Evolutionary conservation across 2,888 invertebrate species (phyloP).

Genomic region (Gandaritis pyraliata): DNA sequence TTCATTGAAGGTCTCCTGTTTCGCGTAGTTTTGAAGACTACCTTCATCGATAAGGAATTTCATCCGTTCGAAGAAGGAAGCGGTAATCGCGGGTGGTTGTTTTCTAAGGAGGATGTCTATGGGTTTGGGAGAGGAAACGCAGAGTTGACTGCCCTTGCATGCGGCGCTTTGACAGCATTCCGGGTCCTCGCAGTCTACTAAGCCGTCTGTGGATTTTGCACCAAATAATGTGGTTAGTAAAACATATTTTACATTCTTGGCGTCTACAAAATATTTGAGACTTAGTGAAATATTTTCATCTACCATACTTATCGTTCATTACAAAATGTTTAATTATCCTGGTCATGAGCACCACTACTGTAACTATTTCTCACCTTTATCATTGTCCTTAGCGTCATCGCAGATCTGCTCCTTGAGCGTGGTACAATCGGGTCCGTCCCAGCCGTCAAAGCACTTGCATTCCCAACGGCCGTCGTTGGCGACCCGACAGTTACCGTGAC

Average conservation of each 20-base stretch:
- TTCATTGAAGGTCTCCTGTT: conserved; percentile 97
- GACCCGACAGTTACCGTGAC: conserved; percentile 96
- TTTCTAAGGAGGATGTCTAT: conserved; percentile 97
- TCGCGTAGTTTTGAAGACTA: conserved; percentile 98
- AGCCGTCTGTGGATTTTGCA: conserved; percentile 88
- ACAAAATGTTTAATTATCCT: not conserved
- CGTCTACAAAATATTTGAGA: too few relatives aligned
- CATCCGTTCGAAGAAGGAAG: conserved; percentile 99
- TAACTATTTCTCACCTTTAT: conserved; percentile 91
- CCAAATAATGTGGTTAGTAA: conserved; percentile 1
- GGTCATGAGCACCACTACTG: not conserved
- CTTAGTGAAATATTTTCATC: too few relatives aligned
- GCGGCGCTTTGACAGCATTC: conserved; percentile 96
- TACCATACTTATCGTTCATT: too few relatives aligned
- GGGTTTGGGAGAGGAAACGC: conserved; percentile 97
- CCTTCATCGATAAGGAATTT: conserved; percentile 99
- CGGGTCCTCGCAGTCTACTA: conserved; percentile 98
- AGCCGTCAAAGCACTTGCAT: conserved; percentile 97
- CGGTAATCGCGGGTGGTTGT: conserved; percentile 98
- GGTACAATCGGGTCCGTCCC: conserved; percentile 97
- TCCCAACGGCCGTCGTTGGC: conserved; percentile 94
- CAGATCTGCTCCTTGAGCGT: conserved; percentile 96
- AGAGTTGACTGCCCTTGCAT: conserved; percentile 94
- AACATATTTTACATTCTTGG: not conserved
- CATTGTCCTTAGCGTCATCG: conserved; percentile 97